Conservation (phyloP, 2,888 invertebrate species). For the Penaeus monodon region DNA sequence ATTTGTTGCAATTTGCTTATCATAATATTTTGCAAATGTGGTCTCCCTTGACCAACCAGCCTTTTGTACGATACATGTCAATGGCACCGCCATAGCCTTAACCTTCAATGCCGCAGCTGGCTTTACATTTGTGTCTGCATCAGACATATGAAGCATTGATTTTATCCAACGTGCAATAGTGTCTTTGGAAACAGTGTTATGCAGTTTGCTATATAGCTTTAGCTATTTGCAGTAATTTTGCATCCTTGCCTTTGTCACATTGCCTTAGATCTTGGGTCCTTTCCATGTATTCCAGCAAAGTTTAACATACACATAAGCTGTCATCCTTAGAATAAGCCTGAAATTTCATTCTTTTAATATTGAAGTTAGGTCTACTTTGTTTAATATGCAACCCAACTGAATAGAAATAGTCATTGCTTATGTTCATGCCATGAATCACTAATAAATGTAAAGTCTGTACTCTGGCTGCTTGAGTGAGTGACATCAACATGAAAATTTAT, state of each 20-base stretch:
- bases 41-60: not conserved
- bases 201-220: not conserved
- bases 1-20: too few relatives aligned
- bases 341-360: not conserved
- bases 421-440: not conserved
- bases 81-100: slow-evolving; percentile 7
- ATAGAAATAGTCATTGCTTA: not conserved
- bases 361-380: not conserved
- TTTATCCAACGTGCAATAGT: not conserved
- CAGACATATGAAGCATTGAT: not conserved
- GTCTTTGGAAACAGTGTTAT: not conserved
- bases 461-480: not conserved
- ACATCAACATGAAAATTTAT: not conserved
- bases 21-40: not conserved
- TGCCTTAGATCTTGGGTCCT: too few relatives aligned
- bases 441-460: slow-evolving; percentile 1
- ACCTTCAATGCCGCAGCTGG: not conserved
- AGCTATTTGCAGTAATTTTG: too few relatives aligned
- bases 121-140: slow-evolving; percentile 1
- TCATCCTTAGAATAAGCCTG: not conserved
- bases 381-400: not conserved
- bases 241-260: too few relatives aligned
- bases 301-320: too few relatives aligned
- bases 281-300: too few relatives aligned
- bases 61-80: not conserved